phyloP scores from a whole-genome alignment of 1,140 invertebrate species.

The Babylonia areolata region DNA sequence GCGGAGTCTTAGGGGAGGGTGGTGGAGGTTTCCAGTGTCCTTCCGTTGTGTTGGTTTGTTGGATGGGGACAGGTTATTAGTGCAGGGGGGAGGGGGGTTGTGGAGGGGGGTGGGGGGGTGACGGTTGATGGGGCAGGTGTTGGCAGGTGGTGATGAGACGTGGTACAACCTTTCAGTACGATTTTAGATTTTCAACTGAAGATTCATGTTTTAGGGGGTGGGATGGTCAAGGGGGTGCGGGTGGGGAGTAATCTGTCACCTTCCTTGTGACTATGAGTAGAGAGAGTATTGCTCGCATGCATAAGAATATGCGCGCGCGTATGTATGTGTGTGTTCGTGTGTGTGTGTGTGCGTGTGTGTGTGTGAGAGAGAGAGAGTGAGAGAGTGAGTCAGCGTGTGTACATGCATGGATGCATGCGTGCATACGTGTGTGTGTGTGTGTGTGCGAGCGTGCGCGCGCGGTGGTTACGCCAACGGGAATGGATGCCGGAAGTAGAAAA shows the following conservation, averaged over 20 bases:
- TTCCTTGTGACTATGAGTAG: neutral
- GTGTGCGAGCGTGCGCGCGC: neutral
- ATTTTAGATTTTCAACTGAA: neutral
- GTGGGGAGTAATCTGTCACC: neutral
- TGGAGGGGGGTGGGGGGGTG: too few relatives aligned
- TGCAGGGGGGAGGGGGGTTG: too few relatives aligned
- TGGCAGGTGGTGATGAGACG: neutral
- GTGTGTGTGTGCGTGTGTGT: constrained; percentile 2
- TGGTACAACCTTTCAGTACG: neutral
- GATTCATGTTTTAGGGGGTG: too few relatives aligned
- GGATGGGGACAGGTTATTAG: too few relatives aligned
- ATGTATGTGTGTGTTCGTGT: neutral
- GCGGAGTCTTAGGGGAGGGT: too few relatives aligned
- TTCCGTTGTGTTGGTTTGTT: too few relatives aligned
- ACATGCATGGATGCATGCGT: neutral
- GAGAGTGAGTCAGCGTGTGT: neutral
- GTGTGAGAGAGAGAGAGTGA: neutral
- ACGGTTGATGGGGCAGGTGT: neutral
- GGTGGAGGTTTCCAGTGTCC: too few relatives aligned
- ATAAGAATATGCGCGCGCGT: too few relatives aligned
- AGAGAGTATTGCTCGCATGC: neutral
- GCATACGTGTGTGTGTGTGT: neutral
- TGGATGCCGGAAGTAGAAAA: too few relatives aligned
- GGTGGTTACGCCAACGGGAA: neutral
- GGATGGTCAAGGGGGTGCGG: too few relatives aligned